These are phyloP conservation scores for Otis tarda DNA, from an alignment of 2,113 vertebrate genomes.

Conservation along the genomic window DNA sequence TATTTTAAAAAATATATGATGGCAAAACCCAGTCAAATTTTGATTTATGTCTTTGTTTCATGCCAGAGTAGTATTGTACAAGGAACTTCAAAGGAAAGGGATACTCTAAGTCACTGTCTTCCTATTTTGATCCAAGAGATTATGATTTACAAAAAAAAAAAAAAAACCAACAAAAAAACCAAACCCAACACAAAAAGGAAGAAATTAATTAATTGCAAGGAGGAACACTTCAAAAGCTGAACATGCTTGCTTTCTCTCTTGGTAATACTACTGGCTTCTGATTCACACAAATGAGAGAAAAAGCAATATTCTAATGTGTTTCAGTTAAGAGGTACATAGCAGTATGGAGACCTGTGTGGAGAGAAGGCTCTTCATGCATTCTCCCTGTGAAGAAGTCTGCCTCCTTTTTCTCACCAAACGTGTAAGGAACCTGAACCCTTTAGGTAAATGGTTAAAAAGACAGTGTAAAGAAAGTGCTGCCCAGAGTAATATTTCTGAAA, in stretches of 20 bases:
- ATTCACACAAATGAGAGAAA: neutral
- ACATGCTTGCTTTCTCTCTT: neutral
- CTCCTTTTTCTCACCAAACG: neutral
- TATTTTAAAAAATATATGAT: neutral
- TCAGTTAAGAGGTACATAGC: neutral
- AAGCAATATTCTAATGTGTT: neutral
- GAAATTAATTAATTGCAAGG: slow-evolving; percentile 1
- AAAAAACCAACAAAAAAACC: neutral
- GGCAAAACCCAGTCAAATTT: neutral
- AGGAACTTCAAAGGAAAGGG: neutral
- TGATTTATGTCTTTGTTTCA: neutral
- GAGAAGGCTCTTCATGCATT: neutral
- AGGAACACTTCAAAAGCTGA: neutral
- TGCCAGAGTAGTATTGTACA: neutral
- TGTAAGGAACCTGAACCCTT: neutral
- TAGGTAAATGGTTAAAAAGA: neutral
- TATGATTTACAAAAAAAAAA: neutral
- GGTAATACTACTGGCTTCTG: neutral
- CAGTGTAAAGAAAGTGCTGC: neutral
- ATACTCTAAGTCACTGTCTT: neutral
- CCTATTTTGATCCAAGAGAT: neutral
- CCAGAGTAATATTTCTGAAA: neutral
- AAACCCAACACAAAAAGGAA: neutral
- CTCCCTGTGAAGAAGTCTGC: neutral
- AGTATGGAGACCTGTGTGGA: neutral